Percentiles rank a stretch among this genome's conserved stretches.
These are phyloP conservation scores for Cremastobaeus sp. DNA, from an alignment of 2,888 invertebrate genomes.

Conservation along the genomic window DNA sequence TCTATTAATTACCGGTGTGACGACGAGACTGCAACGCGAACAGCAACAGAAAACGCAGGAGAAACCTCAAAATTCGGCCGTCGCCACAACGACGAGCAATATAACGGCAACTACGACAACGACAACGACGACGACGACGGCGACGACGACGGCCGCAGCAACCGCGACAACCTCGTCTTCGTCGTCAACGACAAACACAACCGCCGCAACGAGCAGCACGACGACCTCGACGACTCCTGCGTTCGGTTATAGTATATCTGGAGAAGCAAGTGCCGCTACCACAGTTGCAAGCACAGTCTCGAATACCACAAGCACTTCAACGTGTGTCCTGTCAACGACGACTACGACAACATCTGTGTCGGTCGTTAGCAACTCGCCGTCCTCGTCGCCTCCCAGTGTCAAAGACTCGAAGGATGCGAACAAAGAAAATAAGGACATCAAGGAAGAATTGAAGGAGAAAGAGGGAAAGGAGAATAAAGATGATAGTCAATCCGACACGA, in stretches of 20 bases:
- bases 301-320: slow-evolving; percentile 59
- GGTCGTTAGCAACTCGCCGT: slow-evolving; percentile 68
- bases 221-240: slow-evolving; percentile 64
- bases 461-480: slow-evolving; percentile 72
- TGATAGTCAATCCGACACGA: slow-evolving; percentile 70
- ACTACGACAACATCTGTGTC: slow-evolving; percentile 68
- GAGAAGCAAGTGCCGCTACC: slow-evolving; percentile 67
- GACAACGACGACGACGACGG: slow-evolving; percentile 68
- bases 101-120: slow-evolving; percentile 63
- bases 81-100: slow-evolving; percentile 68
- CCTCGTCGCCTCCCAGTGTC: slow-evolving; percentile 64
- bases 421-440: slow-evolving; percentile 82
- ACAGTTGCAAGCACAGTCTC: slow-evolving; percentile 66
- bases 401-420: slow-evolving; percentile 79
- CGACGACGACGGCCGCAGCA: slow-evolving; percentile 68
- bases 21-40: slow-evolving; percentile 90
- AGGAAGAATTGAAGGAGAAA: slow-evolving; percentile 80
- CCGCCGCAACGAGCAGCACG: slow-evolving; percentile 68
- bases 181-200: slow-evolving; percentile 66
- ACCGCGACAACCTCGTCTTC: slow-evolving; percentile 61
- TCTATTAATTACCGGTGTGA: slow-evolving; percentile 89
- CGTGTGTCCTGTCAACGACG: slow-evolving; percentile 62
- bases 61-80: slow-evolving; percentile 73
- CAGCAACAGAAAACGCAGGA: slow-evolving; percentile 84
- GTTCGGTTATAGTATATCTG: slow-evolving; percentile 62